Conservation (phyloP, 2,113 vertebrate species). For the human region DNA sequence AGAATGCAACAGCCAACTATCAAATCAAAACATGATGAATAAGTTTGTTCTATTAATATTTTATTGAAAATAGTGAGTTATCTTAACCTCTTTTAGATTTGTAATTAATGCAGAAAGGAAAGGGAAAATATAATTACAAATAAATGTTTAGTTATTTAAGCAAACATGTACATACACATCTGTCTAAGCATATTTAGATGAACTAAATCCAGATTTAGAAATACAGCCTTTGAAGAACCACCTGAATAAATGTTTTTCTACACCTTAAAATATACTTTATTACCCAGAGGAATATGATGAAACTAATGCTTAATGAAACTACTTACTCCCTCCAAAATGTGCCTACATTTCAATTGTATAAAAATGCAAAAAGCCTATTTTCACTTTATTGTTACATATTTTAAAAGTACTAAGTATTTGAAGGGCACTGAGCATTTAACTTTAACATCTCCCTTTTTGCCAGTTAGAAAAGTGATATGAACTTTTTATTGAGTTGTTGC, state of each 20-base stretch:
- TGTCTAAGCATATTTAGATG: conserved; percentile 4
- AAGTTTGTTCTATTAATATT: not conserved
- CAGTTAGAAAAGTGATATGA: not conserved
- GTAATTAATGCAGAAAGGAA: conserved; percentile 59
- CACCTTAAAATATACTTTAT: not conserved
- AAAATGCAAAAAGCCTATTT: not conserved
- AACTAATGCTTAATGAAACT: not conserved
- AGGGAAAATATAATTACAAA: not conserved
- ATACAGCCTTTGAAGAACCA: not conserved
- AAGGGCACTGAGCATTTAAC: not conserved
- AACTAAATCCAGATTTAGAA: conserved; percentile 5
- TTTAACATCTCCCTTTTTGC: not conserved
- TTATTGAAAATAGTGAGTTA: not conserved
- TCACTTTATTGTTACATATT: not conserved
- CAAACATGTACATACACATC: not conserved
- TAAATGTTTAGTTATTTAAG: not conserved
- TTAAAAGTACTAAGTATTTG: conserved; percentile 2
- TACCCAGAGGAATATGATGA: not conserved
- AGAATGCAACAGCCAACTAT: not conserved
- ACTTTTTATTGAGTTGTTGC: not conserved
- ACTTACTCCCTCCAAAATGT: not conserved
- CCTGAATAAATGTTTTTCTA: not conserved
- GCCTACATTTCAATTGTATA: not conserved
- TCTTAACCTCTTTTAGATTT: not conserved
- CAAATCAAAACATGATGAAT: conserved; percentile 33